Evolutionary conservation across 2,113 vertebrate species (phyloP).

Genomic region (Apus apus): DNA sequence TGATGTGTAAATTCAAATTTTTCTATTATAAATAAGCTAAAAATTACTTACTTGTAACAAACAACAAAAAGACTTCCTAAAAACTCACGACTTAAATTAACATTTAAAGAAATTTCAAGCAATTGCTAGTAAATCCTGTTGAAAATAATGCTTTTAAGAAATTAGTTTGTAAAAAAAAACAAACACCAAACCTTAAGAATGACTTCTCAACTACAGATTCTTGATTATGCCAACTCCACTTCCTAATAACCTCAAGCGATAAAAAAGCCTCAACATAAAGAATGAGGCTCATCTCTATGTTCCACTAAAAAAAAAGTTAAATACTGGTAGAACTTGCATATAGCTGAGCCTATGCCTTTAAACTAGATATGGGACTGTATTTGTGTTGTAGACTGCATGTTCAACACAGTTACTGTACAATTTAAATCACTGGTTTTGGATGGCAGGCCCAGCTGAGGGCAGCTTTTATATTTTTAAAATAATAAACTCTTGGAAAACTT

Average conservation of each 20-base stretch:
- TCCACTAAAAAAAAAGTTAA: background rate
- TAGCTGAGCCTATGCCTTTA: background rate
- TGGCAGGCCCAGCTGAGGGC: background rate
- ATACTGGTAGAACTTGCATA: background rate
- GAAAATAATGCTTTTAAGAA: background rate
- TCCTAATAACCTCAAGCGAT: background rate
- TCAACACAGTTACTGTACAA: background rate
- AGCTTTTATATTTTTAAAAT: background rate
- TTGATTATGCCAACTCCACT: background rate
- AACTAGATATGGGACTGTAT: background rate
- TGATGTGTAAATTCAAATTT: rapidly evolving
- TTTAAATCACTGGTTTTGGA: background rate
- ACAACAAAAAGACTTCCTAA: background rate
- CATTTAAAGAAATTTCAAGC: background rate
- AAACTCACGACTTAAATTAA: background rate
- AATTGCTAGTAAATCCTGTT: background rate
- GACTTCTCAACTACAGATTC: background rate
- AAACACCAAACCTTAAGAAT: background rate
- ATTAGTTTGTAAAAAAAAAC: background rate
- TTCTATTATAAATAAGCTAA: background rate
- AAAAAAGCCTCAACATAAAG: background rate
- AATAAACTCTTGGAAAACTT: background rate
- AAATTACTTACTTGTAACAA: background rate
- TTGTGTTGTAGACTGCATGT: background rate
- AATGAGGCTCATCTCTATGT: background rate